Percentiles rank a stretch among this genome's conserved stretches.
Conservation (phyloP, 1,140 invertebrate genomes). For the Magallana angulata region DNA sequence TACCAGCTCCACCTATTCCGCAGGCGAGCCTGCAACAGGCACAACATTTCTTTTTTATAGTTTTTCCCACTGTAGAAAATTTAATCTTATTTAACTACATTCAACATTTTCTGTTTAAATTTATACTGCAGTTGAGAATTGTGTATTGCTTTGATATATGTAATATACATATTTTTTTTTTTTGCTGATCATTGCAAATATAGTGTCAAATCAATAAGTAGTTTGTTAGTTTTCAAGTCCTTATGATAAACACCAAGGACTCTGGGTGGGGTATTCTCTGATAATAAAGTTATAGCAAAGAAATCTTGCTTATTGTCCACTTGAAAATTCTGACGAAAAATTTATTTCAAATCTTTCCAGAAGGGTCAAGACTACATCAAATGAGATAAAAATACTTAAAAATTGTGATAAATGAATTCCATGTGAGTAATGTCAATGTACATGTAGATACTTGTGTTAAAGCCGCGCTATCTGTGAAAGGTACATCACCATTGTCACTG, state of each 20-base stretch:
- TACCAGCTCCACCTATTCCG: too few relatives aligned
- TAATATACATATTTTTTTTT: background rate
- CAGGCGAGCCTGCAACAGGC: too few relatives aligned
- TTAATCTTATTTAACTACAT: too few relatives aligned
- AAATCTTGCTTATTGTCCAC: background rate
- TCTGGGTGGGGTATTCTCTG: slow-evolving; percentile 17
- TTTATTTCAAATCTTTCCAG: background rate
- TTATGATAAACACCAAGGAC: slow-evolving; percentile 1
- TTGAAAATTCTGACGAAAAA: background rate
- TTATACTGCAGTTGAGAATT: background rate
- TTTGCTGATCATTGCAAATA: slow-evolving; percentile 10
- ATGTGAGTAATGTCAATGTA: slow-evolving; percentile 15
- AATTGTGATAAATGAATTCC: slow-evolving; percentile 36
- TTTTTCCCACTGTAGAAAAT: too few relatives aligned
- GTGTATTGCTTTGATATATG: background rate
- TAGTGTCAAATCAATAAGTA: background rate
- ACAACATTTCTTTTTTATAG: too few relatives aligned
- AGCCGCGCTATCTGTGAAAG: background rate
- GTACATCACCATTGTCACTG: slow-evolving; percentile 19
- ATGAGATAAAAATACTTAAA: slow-evolving; percentile 29
- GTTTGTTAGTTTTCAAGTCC: background rate
- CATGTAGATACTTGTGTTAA: slow-evolving; percentile 17
- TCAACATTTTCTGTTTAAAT: too few relatives aligned
- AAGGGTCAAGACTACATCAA: background rate
- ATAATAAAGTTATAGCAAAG: slow-evolving; percentile 18